Percentiles rank a stretch among this genome's conserved stretches.
These are phyloP conservation scores for Dermolepida albohirtum DNA, from an alignment of 2,888 invertebrate species.

Conservation along the genomic window DNA sequence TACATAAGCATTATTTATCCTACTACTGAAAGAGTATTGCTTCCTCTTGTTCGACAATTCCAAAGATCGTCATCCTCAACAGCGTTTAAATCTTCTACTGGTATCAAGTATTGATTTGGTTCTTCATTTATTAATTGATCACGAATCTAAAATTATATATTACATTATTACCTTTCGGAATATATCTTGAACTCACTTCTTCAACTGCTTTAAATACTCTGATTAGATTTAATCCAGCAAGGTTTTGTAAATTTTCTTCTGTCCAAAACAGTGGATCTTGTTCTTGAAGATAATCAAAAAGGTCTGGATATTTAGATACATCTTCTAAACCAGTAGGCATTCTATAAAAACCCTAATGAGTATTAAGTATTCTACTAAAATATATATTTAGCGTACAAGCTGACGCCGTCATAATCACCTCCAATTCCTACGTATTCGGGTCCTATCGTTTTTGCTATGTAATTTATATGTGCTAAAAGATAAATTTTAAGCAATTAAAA, in stretches of 20 bases:
- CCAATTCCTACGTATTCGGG: constrained; percentile 68
- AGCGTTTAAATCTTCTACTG: constrained; percentile 44
- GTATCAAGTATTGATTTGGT: constrained; percentile 48
- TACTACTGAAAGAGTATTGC: constrained; percentile 38
- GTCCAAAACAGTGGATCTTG: constrained; percentile 60
- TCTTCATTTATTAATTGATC: constrained; percentile 43
- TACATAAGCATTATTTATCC: neutral
- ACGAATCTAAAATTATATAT: constrained; percentile 42
- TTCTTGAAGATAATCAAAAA: constrained; percentile 66
- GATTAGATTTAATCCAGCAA: constrained; percentile 67
- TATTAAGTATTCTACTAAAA: constrained; percentile 42
- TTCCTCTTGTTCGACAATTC: constrained; percentile 38
- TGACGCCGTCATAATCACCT: constrained; percentile 68
- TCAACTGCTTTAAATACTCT: constrained; percentile 64
- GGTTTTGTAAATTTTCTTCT: constrained; percentile 64
- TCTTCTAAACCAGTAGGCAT: constrained; percentile 77
- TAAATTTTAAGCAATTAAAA: constrained; percentile 40
- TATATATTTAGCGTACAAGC: constrained; percentile 49
- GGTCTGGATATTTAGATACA: constrained; percentile 77
- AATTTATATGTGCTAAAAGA: constrained; percentile 67
- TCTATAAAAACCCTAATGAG: constrained; percentile 62
- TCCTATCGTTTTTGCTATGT: constrained; percentile 66
- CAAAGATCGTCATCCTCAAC: constrained; percentile 34
- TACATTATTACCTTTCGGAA: neutral
- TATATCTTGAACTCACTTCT: constrained; percentile 41